phyloP scores from a whole-genome alignment of 2,113 vertebrate genomes.

The Rana temporaria region DNA sequence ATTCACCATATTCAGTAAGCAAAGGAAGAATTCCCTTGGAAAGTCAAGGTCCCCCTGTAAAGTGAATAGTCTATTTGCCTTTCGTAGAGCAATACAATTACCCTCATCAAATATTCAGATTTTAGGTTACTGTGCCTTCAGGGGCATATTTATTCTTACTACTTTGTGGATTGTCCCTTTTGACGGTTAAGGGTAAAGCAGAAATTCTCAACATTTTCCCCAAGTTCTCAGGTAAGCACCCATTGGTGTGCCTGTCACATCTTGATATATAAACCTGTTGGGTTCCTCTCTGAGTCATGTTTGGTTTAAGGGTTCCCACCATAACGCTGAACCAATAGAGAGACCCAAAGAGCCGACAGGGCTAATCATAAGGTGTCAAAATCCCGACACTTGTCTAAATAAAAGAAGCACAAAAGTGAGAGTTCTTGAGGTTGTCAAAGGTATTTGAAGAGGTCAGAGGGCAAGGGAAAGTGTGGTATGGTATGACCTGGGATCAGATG shows the following conservation, averaged over 20 bases:
- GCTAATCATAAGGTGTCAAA: constrained; percentile 30
- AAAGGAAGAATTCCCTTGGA: too few relatives aligned
- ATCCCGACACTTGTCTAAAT: constrained; percentile 50
- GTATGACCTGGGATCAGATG: neutral
- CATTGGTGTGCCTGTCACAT: neutral
- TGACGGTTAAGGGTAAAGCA: too few relatives aligned
- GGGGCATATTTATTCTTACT: too few relatives aligned
- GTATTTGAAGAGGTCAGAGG: constrained; percentile 39
- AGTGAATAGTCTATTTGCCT: too few relatives aligned
- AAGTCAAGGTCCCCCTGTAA: too few relatives aligned
- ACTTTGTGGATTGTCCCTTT: too few relatives aligned
- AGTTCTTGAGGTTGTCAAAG: constrained; percentile 27
- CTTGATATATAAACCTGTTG: neutral
- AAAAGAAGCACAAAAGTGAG: constrained; percentile 39
- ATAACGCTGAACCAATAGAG: neutral
- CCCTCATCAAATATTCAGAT: too few relatives aligned
- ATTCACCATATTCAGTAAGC: too few relatives aligned
- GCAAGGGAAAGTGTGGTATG: constrained; percentile 20
- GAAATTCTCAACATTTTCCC: too few relatives aligned
- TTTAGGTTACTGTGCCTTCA: too few relatives aligned
- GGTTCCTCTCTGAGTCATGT: neutral
- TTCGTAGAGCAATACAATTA: too few relatives aligned
- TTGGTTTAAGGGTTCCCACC: constrained; percentile 32
- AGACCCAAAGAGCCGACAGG: neutral
- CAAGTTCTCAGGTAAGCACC: too few relatives aligned